A percentile compares a stretch with the other conserved stretches of the same genome.
phyloP scores from a whole-genome alignment of 2,113 vertebrate species.

The Pontoporia blainvillei region DNA sequence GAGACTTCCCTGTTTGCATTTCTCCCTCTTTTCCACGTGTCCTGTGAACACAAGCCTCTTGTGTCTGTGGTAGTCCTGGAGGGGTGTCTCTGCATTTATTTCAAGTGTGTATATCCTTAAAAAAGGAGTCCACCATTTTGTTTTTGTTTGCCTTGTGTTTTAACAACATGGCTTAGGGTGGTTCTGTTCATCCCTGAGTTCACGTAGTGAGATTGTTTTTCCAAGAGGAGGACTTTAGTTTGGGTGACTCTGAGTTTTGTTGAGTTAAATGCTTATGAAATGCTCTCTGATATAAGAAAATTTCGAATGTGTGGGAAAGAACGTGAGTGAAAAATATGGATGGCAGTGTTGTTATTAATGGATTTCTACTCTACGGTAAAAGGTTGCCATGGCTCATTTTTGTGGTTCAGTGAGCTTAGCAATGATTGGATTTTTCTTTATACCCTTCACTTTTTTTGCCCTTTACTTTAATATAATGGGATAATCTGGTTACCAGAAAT shows the following conservation, averaged over 20 bases:
- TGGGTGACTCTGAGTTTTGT: neutral
- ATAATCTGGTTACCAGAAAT: neutral
- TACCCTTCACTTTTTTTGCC: accelerated
- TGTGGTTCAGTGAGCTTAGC: too few relatives aligned
- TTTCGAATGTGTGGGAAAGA: accelerated
- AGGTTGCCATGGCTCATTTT: neutral
- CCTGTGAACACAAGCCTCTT: too few relatives aligned
- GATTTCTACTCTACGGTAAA: accelerated
- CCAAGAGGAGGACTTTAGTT: accelerated
- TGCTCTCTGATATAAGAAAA: neutral
- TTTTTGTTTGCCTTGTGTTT: neutral
- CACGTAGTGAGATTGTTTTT: neutral
- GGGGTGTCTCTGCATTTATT: neutral
- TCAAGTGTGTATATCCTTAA: neutral
- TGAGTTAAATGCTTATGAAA: too few relatives aligned
- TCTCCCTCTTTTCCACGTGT: neutral
- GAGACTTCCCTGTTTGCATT: neutral
- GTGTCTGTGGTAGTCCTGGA: accelerated
- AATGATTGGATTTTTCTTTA: neutral
- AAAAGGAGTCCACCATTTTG: neutral
- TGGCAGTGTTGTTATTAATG: accelerated
- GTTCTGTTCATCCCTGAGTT: neutral
- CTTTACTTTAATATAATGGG: accelerated
- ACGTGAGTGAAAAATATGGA: accelerated
- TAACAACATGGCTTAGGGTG: neutral